A percentile compares a stretch with the other conserved stretches of the same genome.
Conservation (phyloP, 2,888 invertebrate species). For the Mamestra brassicae region DNA sequence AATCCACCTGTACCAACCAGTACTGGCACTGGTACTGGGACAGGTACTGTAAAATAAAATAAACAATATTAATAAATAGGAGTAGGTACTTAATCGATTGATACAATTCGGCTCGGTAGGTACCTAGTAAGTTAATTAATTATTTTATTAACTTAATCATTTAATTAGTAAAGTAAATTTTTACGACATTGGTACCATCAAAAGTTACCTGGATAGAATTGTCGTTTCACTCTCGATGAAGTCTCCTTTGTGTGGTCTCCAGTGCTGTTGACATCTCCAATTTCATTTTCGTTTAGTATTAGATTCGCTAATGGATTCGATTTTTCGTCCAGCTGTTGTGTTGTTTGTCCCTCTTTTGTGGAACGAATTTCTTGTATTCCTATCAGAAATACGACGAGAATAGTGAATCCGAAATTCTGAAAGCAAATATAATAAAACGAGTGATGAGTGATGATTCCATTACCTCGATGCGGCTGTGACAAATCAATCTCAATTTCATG, state of each 20-base stretch:
- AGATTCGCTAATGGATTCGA: slow-evolving; percentile 71
- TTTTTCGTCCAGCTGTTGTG: slow-evolving; percentile 57
- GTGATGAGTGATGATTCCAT: slow-evolving; percentile 52
- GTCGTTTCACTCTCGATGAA: slow-evolving; percentile 74
- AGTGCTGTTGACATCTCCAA: slow-evolving; percentile 61
- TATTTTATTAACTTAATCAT: not conserved
- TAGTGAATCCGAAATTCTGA: slow-evolving; percentile 64
- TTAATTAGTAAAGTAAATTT: not conserved
- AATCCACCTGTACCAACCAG: slow-evolving; percentile 67
- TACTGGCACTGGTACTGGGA: slow-evolving; percentile 72
- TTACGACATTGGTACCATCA: not conserved
- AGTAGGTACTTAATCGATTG: too few relatives aligned
- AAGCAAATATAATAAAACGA: slow-evolving; percentile 53
- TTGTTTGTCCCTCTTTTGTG: slow-evolving; percentile 56
- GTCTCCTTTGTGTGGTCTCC: slow-evolving; percentile 56
- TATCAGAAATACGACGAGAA: slow-evolving; percentile 60
- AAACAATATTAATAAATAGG: too few relatives aligned
- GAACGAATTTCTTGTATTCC: slow-evolving; percentile 56
- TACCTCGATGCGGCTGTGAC: slow-evolving; percentile 30
- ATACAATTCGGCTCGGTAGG: too few relatives aligned
- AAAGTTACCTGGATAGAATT: slow-evolving; percentile 58
- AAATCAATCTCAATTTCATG: not conserved
- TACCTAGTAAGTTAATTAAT: too few relatives aligned
- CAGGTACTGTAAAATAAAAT: slow-evolving; percentile 37
- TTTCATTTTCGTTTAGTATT: slow-evolving; percentile 69